These are phyloP conservation scores for Machaerirhynchus nigripectus DNA, from an alignment of 2,113 vertebrate genomes.

Conservation along the genomic window DNA sequence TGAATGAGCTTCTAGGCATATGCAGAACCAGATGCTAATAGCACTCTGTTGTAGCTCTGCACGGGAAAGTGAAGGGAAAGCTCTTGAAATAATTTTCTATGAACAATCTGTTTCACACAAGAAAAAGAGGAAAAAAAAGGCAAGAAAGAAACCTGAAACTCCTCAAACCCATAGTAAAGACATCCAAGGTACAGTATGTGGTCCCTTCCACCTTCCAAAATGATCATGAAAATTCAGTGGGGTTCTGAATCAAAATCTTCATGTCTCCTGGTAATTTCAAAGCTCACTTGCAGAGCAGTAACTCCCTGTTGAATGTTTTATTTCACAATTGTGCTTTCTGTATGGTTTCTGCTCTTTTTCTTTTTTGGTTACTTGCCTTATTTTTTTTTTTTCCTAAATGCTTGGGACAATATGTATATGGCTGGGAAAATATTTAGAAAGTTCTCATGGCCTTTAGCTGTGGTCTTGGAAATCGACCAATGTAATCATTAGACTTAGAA, in stretches of 20 bases:
- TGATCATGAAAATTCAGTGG: neutral
- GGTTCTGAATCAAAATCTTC: neutral
- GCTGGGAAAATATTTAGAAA: conserved; percentile 27
- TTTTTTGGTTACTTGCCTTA: neutral
- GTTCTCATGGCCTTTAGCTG: conserved; percentile 47
- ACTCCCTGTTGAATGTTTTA: neutral
- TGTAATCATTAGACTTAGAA: conserved; percentile 35
- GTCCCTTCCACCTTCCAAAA: neutral
- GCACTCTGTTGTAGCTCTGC: neutral
- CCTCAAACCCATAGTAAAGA: neutral
- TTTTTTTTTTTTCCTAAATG: neutral
- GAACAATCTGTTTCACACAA: neutral
- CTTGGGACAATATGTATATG: neutral
- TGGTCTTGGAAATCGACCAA: conserved; percentile 38
- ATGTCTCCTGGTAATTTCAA: neutral
- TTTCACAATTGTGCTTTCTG: neutral
- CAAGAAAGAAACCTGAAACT: neutral
- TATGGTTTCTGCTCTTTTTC: neutral
- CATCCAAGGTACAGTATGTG: neutral
- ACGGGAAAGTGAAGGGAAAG: conserved; percentile 15
- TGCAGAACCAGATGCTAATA: conserved; percentile 7
- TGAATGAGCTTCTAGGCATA: conserved; percentile 3
- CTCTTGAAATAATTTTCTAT: neutral
- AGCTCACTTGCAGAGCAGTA: neutral
- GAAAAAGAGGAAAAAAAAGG: neutral